These are phyloP conservation scores for Chaenodraco wilsoni DNA, from an alignment of 2,797 vertebrate genomes.

Conservation along the genomic window DNA sequence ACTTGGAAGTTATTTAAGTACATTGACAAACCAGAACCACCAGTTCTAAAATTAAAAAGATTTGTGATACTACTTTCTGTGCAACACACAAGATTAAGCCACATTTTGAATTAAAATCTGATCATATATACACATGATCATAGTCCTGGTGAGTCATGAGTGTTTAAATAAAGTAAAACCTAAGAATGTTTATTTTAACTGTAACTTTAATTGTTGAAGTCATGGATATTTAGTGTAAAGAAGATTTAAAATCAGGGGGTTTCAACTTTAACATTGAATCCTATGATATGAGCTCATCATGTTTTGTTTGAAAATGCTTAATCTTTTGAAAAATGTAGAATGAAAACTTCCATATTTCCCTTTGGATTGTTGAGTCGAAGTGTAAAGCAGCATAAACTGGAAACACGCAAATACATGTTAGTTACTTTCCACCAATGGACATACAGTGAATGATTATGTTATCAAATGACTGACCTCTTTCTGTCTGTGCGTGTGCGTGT, in stretches of 20 bases:
- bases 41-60: background rate
- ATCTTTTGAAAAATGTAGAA: no score
- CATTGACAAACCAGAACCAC: background rate
- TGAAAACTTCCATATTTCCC: background rate
- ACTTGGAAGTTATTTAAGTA: no score
- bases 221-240: no score
- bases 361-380: background rate
- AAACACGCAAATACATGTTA: background rate
- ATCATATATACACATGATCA: background rate
- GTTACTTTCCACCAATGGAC: background rate
- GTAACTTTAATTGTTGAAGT: background rate
- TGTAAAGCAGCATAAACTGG: background rate
- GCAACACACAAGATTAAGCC: no score
- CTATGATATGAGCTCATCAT: background rate
- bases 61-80: background rate
- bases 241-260: no score
- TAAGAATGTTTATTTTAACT: no score
- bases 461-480: background rate
- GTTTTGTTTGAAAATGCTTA: background rate
- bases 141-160: no score
- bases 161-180: background rate
- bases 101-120: no score
- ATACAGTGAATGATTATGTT: background rate
- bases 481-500: slow-evolving; percentile 8
- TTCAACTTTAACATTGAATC: background rate